Evolutionary conservation across 2,888 invertebrate species (phyloP).

Genomic region (Polietes domitor): DNA sequence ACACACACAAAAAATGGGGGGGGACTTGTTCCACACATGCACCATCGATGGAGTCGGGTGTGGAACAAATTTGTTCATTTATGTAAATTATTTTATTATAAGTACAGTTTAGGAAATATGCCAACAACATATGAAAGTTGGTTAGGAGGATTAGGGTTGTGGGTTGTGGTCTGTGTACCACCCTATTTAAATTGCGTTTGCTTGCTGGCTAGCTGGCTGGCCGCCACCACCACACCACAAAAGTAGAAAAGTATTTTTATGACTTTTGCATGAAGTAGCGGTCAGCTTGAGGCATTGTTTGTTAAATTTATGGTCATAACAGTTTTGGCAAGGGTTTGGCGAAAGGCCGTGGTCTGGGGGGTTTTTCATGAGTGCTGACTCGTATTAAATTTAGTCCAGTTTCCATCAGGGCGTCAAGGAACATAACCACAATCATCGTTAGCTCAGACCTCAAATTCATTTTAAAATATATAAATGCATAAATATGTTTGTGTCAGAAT

Average conservation of each 20-base stretch:
- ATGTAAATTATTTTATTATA: constrained; percentile 44
- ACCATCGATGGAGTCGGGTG: background rate
- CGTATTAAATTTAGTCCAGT: too few relatives aligned
- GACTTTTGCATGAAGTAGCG: constrained; percentile 25
- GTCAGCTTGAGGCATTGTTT: constrained; percentile 24
- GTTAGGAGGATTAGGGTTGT: background rate
- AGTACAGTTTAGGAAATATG: constrained; percentile 42
- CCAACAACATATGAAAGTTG: constrained; percentile 14
- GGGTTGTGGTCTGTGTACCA: too few relatives aligned
- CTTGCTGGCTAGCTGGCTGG: background rate
- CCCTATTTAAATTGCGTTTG: background rate
- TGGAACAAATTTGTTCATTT: constrained; percentile 33
- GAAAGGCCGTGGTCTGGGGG: too few relatives aligned
- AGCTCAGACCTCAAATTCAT: too few relatives aligned
- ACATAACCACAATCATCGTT: too few relatives aligned
- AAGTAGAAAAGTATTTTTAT: constrained; percentile 27
- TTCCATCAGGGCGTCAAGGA: too few relatives aligned
- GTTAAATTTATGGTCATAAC: constrained; percentile 1
- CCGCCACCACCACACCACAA: too few relatives aligned
- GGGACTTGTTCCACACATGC: background rate
- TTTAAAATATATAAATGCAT: too few relatives aligned
- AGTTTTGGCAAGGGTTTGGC: background rate
- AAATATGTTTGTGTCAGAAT: too few relatives aligned
- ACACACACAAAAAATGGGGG: background rate
- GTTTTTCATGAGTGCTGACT: too few relatives aligned